Percentiles rank a stretch among this genome's conserved stretches.
These are phyloP conservation scores for Mastomys coucha DNA, from an alignment of 2,113 vertebrate genomes.

Conservation along the genomic window DNA sequence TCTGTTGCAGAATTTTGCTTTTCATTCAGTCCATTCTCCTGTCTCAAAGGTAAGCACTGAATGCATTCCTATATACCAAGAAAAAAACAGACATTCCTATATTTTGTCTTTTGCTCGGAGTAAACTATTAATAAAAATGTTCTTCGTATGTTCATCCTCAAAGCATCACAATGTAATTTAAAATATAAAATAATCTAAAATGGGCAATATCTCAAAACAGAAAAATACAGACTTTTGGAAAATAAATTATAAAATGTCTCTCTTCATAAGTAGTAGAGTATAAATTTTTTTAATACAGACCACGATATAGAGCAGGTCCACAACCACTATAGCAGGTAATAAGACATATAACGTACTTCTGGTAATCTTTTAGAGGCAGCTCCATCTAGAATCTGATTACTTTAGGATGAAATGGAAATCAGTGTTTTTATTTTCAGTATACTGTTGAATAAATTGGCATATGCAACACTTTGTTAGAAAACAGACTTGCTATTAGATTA, in stretches of 20 bases:
- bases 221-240: conserved; percentile 44
- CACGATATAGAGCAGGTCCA: background rate
- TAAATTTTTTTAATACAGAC: background rate
- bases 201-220: conserved; percentile 38
- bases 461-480: background rate
- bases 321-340: background rate
- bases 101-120: conserved; percentile 32
- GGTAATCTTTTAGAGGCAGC: background rate
- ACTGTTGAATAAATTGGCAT: background rate
- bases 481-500: background rate
- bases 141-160: conserved; percentile 18
- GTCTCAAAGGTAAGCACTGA: background rate
- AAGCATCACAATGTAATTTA: conserved; percentile 29
- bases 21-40: background rate
- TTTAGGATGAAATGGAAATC: background rate
- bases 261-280: background rate
- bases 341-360: background rate
- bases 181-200: conserved; percentile 55
- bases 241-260: conserved; percentile 10
- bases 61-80: conserved; percentile 5
- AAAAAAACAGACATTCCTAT: background rate
- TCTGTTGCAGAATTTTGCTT: background rate
- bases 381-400: background rate
- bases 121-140: background rate
- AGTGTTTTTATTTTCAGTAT: background rate